Base-by-base conservation (phyloP, 2,888 invertebrate species). In the Sarcophaga caerulescens region DNA sequence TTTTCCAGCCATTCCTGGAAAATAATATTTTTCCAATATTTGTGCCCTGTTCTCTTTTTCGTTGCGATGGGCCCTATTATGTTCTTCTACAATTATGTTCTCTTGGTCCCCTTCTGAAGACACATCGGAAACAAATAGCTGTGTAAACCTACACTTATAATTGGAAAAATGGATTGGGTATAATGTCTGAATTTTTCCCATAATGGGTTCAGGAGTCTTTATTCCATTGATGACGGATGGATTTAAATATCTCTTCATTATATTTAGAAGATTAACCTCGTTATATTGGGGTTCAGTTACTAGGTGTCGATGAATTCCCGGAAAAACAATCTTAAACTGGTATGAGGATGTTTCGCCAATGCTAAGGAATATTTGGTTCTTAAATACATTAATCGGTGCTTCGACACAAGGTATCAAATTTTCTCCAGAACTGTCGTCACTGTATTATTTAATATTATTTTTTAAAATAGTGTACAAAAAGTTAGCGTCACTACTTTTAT, bases 271-370 rank as follows among this genome's bases (percentile, higher is more conserved):
- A 11, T 23, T 78, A 11, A 21, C 21, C 17, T 81, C 68, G 1
- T 76, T 44, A 60, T 80, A 85, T 0, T 66, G 0, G n/a, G n/a
- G 23, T 69, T 59, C 76, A 0, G 25, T 83, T 12, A 88, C 62
- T 4, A 82, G 71, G 19, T 88, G 87, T 21, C 85, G 62, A 14
- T 88, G 87, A 57, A 59, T 79, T 59, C 76, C 70, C 11, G 87
- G 81, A n/a, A 87, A 87, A 10, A 70, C n/a, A 4, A 74, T 82
- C 35, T 81, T 25, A 59, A 87, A 87, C 59, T 71, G 73, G 73
- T 87, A 81, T 12, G 44, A 25, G 11, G 76, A 78, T 71, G 74
- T 57, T 74, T 82, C 83, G 10, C 62, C 73, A 4, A 52, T 80
- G 44, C 19, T 59, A 59, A 60, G 23, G 25, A 87, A 65, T n/a